Percentiles rank a stretch among this genome's conserved stretches.
Evolutionary conservation across 35 echinoderm and acorn worm species (phyloP).

Genomic region (Hemicentrotus pulcherrimus): DNA sequence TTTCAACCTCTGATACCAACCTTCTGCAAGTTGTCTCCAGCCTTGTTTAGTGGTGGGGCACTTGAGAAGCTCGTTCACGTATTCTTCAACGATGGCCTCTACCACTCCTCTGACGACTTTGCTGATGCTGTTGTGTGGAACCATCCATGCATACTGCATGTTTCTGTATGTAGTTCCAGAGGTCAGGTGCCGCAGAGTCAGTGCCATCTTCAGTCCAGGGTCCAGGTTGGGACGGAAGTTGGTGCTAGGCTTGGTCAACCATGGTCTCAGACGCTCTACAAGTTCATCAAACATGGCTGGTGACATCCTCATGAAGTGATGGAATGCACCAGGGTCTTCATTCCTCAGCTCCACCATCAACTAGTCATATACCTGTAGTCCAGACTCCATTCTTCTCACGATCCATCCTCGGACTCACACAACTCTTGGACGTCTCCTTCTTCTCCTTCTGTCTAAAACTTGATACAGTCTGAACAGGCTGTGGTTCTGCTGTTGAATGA

Average conservation of each 20-base stretch:
- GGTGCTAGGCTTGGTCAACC: constrained; percentile 54
- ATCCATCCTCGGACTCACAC: constrained; percentile 33
- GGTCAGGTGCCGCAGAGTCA: constrained; percentile 49
- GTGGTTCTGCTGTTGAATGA: constrained; percentile 7
- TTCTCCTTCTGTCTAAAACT: constrained; percentile 33
- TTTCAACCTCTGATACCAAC: constrained; percentile 59
- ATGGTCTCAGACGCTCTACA: constrained; percentile 35
- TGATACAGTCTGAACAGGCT: constrained; percentile 17
- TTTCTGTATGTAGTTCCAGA: constrained; percentile 51
- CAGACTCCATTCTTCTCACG: neutral
- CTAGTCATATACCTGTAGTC: neutral
- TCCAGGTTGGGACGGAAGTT: neutral
- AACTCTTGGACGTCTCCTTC: neutral
- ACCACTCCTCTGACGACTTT: constrained; percentile 60
- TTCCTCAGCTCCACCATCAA: constrained; percentile 53
- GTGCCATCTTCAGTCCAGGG: constrained; percentile 55
- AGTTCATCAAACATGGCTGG: constrained; percentile 63
- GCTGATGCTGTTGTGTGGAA: constrained; percentile 54
- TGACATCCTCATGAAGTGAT: constrained; percentile 65
- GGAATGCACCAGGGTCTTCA: constrained; percentile 55
- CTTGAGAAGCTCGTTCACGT: constrained; percentile 58
- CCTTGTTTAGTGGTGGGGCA: constrained; percentile 50
- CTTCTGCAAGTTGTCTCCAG: constrained; percentile 42
- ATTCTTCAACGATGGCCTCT: constrained; percentile 61
- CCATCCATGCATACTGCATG: constrained; percentile 55